Conservation (phyloP, 2,113 vertebrate genomes). For the Saiga tatarica region DNA sequence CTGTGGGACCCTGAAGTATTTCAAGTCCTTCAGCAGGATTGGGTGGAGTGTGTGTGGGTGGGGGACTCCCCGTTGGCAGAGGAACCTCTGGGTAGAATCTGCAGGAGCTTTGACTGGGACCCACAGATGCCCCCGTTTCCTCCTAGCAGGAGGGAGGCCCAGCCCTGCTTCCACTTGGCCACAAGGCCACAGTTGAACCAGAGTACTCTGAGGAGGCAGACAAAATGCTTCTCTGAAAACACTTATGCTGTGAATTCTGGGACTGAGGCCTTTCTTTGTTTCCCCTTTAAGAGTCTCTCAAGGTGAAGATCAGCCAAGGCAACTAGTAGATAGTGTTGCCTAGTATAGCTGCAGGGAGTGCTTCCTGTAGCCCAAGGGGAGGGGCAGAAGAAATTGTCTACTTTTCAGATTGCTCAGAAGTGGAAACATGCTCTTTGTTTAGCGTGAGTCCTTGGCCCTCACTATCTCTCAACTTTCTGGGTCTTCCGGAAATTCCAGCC, state of each 20-base stretch:
- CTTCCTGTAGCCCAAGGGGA: background rate
- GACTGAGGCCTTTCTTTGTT: background rate
- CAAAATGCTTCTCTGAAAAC: background rate
- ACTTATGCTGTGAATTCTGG: background rate
- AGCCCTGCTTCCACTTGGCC: background rate
- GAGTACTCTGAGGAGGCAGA: background rate
- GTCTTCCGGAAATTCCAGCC: background rate
- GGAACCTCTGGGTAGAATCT: background rate
- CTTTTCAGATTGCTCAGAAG: conserved; percentile 10
- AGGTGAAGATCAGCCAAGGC: background rate
- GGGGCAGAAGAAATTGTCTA: background rate
- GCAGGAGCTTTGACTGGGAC: background rate
- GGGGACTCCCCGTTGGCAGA: background rate
- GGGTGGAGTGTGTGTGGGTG: background rate
- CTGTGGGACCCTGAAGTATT: background rate
- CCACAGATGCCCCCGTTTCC: accelerated
- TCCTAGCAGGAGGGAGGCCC: background rate
- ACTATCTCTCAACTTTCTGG: background rate
- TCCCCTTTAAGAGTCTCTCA: background rate
- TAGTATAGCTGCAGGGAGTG: background rate
- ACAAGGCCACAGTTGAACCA: background rate
- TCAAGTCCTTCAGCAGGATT: background rate
- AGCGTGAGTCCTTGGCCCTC: background rate
- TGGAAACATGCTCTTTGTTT: background rate
- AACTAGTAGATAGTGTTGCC: background rate